Evolutionary conservation across 2,113 vertebrate species (phyloP).

Genomic region (Forbesichthys agassizii): DNA sequence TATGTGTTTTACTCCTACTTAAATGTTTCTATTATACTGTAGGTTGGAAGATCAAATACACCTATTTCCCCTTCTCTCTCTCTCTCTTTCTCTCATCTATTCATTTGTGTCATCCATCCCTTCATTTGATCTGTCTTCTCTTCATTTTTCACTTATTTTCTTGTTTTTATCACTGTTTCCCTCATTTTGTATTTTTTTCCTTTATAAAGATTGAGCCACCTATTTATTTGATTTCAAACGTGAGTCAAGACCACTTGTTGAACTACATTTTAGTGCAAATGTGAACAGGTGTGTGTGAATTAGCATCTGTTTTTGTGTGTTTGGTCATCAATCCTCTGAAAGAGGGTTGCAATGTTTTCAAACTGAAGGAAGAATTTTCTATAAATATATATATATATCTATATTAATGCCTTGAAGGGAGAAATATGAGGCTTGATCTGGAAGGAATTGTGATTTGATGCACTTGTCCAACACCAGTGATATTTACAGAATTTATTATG

Average conservation of each 20-base stretch:
- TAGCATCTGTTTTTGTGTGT: constrained; percentile 21
- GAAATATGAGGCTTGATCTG: constrained; percentile 27
- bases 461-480: constrained; percentile 42
- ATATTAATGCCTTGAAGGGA: constrained; percentile 47
- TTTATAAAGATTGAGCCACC: constrained; percentile 54
- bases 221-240: constrained; percentile 65
- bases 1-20: constrained; percentile 9
- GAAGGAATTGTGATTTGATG: constrained; percentile 36
- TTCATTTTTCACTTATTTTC: constrained; percentile 39
- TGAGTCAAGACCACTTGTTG: constrained; percentile 67
- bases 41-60: neutral
- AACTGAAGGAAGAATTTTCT: constrained; percentile 28
- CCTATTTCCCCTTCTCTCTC: neutral
- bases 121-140: constrained; percentile 83
- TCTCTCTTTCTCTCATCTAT: neutral
- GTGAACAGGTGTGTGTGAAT: constrained; percentile 8
- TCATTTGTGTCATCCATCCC: constrained; percentile 68
- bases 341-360: constrained; percentile 47
- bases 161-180: neutral
- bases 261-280: constrained; percentile 26
- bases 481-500: constrained; percentile 16
- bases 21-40: neutral
- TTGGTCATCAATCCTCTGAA: constrained; percentile 36
- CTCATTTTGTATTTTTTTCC: neutral
- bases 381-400: constrained; percentile 51